phyloP scores from a whole-genome alignment of 2,888 invertebrate genomes.

The Prosapia bicincta region DNA sequence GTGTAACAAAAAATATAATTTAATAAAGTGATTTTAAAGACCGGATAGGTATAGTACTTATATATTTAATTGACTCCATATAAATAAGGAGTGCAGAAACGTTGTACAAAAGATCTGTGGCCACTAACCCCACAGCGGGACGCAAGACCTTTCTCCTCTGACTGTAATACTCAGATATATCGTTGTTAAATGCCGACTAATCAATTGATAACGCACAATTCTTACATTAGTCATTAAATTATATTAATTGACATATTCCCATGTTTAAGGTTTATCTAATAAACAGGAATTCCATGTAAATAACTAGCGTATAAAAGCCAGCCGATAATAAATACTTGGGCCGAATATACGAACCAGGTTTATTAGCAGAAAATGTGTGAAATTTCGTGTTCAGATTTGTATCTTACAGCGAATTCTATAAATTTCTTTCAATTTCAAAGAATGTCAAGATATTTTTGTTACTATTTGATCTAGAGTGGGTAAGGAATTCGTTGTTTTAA shows the following conservation, averaged over 20 bases:
- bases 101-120: background rate
- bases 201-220: background rate
- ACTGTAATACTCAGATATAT: background rate
- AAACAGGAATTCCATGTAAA: background rate
- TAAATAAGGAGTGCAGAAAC: background rate
- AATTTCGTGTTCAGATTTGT: too few relatives aligned
- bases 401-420: too few relatives aligned
- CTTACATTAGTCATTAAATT: background rate
- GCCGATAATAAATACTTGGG: background rate
- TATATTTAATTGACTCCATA: background rate
- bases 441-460: too few relatives aligned
- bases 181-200: background rate
- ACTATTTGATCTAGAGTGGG: too few relatives aligned
- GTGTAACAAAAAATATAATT: too few relatives aligned
- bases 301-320: background rate
- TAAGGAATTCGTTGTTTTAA: too few relatives aligned
- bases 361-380: background rate
- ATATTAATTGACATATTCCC: background rate
- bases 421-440: too few relatives aligned
- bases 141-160: background rate
- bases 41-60: too few relatives aligned
- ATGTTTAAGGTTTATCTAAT: background rate
- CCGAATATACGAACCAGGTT: background rate
- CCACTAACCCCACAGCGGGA: background rate
- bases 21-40: too few relatives aligned